Base-by-base conservation (phyloP, 1,140 invertebrate genomes). In the Brachionus plicatilis region DNA sequence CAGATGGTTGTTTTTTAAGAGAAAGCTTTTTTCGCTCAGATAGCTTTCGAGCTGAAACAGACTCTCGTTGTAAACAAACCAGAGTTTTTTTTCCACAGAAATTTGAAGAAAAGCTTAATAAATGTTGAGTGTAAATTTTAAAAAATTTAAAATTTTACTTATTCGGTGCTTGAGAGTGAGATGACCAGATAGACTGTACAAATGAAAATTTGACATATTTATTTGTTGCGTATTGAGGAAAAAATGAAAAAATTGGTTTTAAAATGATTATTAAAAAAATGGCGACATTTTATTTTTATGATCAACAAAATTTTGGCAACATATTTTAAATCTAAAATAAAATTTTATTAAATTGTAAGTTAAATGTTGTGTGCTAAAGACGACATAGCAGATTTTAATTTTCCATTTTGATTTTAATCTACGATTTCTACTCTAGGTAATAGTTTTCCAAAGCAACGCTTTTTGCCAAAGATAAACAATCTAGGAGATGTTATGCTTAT, bases 1-100 rank as follows among this genome's bases (percentile, higher is more conserved):
- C 8, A 82, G 24, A 24, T 53, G 27, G 24, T 17, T 47, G 12
- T 6, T 20, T 14, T 82, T 82, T 24, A 33, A 29, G 11, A 47
- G 53, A 47, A 82, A 82, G n/a, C 41, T 14, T 82, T 82, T 82
- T 47, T 82, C 53, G 43, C 29, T 65, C 14, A 60, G 20, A 82
- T 45, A 82, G 9, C 72, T 76, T 29, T 76, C 43, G 24, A 50
- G 41, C 27, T 76, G 72, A 27, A 76, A 50, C 6, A 24, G 65
- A 8, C 27, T 68, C 41, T 82, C 79, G 27, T 82, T 82, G 24
- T 65, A 47, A 12, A 82, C 53, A 37, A 60, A 82, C 79, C 79
- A 82, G 12, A 65, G 41, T 29, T 41, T 41, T 82, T 68, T 82
- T 20, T 68, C 33, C 20, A 14, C 2, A 14, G 7, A 14, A 33